These are phyloP conservation scores for Callaeas wilsoni DNA, from an alignment of 2,113 vertebrate genomes.

Conservation along the genomic window DNA sequence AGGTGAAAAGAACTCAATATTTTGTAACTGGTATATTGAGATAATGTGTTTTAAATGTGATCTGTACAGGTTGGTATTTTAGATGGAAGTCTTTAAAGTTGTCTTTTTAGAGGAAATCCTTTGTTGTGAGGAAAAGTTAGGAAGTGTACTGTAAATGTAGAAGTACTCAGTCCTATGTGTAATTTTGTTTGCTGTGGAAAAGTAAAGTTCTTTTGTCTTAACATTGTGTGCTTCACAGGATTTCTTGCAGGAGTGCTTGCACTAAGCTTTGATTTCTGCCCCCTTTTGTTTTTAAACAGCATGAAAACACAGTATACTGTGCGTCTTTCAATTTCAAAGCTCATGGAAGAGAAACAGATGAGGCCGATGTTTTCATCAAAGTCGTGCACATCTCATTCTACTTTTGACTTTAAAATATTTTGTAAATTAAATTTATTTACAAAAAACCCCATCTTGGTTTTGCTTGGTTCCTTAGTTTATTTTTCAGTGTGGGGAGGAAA, in stretches of 20 bases:
- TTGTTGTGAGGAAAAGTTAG: slow-evolving; percentile 48
- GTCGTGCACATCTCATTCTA: background rate
- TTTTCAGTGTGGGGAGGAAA: rapidly evolving
- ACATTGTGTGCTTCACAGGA: slow-evolving; percentile 1
- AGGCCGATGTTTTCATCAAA: background rate
- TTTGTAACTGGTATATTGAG: slow-evolving; percentile 60
- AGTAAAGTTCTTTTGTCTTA: slow-evolving; percentile 59
- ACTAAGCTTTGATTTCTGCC: background rate
- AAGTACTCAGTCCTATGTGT: slow-evolving; percentile 60
- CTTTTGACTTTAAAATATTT: slow-evolving; percentile 10
- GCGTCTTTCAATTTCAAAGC: background rate
- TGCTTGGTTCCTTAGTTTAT: background rate
- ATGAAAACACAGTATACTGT: background rate
- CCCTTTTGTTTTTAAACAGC: background rate
- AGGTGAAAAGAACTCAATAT: slow-evolving; percentile 52
- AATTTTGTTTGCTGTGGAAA: slow-evolving; percentile 64
- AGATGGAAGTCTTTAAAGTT: slow-evolving; percentile 39
- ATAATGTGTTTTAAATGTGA: slow-evolving; percentile 36
- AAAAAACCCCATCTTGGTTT: background rate
- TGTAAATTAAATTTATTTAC: slow-evolving; percentile 24
- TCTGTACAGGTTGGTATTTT: slow-evolving; percentile 55
- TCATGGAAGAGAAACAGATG: background rate
- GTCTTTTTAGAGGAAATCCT: slow-evolving; percentile 46
- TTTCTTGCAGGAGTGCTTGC: background rate
- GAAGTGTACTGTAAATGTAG: slow-evolving; percentile 54